A percentile compares a stretch with the other conserved stretches of the same genome.
Evolutionary conservation across 2,888 invertebrate species (phyloP).

Genomic region (Ennomos erosarius): DNA sequence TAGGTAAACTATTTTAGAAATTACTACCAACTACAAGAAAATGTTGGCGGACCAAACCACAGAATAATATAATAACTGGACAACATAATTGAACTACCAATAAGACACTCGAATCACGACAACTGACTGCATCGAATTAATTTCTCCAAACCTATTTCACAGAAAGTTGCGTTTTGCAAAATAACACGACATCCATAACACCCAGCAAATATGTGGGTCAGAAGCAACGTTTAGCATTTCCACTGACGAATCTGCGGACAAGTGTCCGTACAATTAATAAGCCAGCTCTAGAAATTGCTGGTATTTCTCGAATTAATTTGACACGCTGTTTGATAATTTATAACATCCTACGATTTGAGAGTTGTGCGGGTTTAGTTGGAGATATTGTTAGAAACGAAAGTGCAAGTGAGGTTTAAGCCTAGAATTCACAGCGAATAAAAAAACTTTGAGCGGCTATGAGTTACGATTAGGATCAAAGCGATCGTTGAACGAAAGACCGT

Average conservation of each 20-base stretch:
- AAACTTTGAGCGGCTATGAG: too few relatives aligned
- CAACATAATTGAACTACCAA: background rate
- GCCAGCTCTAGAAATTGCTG: slow-evolving; percentile 69
- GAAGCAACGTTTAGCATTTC: slow-evolving; percentile 30
- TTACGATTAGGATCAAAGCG: too few relatives aligned
- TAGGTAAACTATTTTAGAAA: too few relatives aligned
- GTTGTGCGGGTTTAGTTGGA: slow-evolving; percentile 41
- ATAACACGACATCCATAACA: slow-evolving; percentile 36
- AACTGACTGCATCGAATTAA: slow-evolving; percentile 30
- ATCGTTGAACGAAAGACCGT: too few relatives aligned
- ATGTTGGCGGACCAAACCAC: too few relatives aligned
- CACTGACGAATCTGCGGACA: slow-evolving; percentile 73
- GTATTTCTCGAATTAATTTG: slow-evolving; percentile 84
- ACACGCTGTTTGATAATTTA: slow-evolving; percentile 84
- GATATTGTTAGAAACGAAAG: slow-evolving; percentile 47
- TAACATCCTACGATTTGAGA: slow-evolving; percentile 78
- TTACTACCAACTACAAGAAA: too few relatives aligned
- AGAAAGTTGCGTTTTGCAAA: slow-evolving; percentile 39
- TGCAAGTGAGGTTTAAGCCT: slow-evolving; percentile 22
- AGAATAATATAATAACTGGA: too few relatives aligned
- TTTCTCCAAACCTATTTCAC: slow-evolving; percentile 35
- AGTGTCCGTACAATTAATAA: slow-evolving; percentile 80
- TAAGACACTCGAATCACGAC: slow-evolving; percentile 7
- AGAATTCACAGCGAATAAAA: background rate
- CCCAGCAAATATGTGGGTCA: slow-evolving; percentile 46